Percentiles rank a stretch among this genome's conserved stretches.
Conservation (phyloP, 30 jellyfish, hydroid and myxozoan species). For the Turritopsis dohrnii region DNA sequence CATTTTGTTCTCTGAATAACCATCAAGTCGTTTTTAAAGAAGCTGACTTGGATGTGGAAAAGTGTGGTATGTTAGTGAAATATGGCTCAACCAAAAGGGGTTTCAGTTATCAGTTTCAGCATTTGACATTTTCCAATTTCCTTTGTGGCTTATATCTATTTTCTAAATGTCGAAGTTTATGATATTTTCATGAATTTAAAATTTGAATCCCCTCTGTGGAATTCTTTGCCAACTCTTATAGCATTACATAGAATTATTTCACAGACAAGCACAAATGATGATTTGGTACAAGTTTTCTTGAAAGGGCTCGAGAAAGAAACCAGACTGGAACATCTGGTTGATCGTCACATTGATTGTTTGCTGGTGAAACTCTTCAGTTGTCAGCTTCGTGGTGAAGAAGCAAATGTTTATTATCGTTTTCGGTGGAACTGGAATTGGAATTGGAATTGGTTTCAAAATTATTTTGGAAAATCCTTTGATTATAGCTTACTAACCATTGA, state of each 20-base stretch:
- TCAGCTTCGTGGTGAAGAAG: no score
- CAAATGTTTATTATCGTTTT: no score
- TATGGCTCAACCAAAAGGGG: background rate
- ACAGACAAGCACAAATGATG: background rate
- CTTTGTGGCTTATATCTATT: background rate
- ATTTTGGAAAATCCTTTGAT: no score
- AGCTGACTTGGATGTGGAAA: no score
- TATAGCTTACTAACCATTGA: no score
- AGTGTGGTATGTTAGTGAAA: background rate
- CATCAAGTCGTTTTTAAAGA: no score
- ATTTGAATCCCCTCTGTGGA: background rate
- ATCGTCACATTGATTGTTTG: background rate
- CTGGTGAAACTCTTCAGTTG: background rate
- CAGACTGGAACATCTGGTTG: background rate
- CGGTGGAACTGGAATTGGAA: no score
- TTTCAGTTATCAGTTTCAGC: background rate
- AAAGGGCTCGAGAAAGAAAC: background rate
- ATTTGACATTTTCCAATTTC: background rate
- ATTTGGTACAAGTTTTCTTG: background rate
- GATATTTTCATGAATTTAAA: background rate
- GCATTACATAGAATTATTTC: background rate
- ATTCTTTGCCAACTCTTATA: background rate
- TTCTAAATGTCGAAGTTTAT: background rate
- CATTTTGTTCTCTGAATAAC: no score
- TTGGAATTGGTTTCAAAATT: no score